Evolutionary conservation across 2,888 invertebrate species (phyloP).

Genomic region (Clivina fossor): DNA sequence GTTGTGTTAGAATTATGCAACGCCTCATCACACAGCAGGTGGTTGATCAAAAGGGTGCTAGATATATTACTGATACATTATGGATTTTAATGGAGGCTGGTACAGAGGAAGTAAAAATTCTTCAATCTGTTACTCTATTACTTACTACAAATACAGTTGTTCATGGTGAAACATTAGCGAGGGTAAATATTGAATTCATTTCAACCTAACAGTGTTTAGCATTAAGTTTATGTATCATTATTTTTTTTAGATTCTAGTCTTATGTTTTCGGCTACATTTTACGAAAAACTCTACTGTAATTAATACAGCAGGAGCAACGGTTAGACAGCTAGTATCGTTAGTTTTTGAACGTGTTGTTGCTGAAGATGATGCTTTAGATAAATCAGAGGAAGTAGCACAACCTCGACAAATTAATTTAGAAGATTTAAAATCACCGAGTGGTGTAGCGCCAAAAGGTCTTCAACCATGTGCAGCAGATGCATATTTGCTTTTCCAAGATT

Average conservation of each 20-base stretch:
- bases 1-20: constrained; percentile 92
- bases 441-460: constrained; percentile 77
- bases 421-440: constrained; percentile 75
- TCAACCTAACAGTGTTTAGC: background rate
- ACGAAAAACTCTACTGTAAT: constrained; percentile 92
- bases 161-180: constrained; percentile 90
- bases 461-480: constrained; percentile 91
- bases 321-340: constrained; percentile 89
- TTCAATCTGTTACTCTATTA: constrained; percentile 92
- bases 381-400: constrained; percentile 44
- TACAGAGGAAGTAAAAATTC: constrained; percentile 91
- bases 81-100: constrained; percentile 94
- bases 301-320: constrained; percentile 97
- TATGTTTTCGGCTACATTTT: constrained; percentile 96
- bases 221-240: background rate
- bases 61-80: constrained; percentile 89
- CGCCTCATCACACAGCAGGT: constrained; percentile 88
- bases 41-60: constrained; percentile 88
- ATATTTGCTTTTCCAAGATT: constrained; percentile 94
- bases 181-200: constrained; percentile 61
- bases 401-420: constrained; percentile 67
- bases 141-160: constrained; percentile 95
- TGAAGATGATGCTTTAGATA: constrained; percentile 62
- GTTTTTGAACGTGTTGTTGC: constrained; percentile 84
- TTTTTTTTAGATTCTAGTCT: constrained; percentile 75